Evolutionary conservation across 2,888 invertebrate species (phyloP), one percentile per base, ranked within the genome.

Genomic region (Synergus japonicus): DNA sequence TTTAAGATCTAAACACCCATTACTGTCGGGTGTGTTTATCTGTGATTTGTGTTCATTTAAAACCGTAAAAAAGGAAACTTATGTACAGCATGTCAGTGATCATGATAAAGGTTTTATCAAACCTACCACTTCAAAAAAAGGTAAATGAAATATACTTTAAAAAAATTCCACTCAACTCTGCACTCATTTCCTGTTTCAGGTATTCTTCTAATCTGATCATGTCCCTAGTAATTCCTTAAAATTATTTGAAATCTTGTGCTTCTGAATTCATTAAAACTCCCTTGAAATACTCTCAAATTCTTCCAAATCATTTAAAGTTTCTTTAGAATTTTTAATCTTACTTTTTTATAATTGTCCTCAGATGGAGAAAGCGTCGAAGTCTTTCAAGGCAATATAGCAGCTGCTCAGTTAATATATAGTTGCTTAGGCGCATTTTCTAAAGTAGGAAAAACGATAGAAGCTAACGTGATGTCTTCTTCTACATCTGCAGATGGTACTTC

Each of bases 1-100:
- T 89, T 90, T 95, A 81, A 92, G 92, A 64, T 92, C 92, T 43
- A 94, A 94, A 84, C 95, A 95, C 91, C 93, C 94, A 10, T 79
- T 85, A 43, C 77, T 88, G 4, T 88, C 89, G 44, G 94, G 94
- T 29, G 89, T 93, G 18, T 94, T 93, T 87, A 89, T 92, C 18
- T 95, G 95, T 86, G 90, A 92, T 5, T 85, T 92, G 64, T 95
- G 95, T 87, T 89, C 93, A n/a, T 94, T 93, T 86, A 92, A 93
- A 82, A 94, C 95, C 0, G 93, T 95, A 10, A 95, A 94, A 85
- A 93, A 94, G 86, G 92, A 93, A 65, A 91, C 92, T 73, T 94
- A 93, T 86, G 88, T 92, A 18, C 93, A 93, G 76, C 95, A 95
- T 86, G 85, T 94, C 49, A 92, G 92, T 77, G 93, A 93, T 85